A percentile compares a stretch with the other conserved stretches of the same genome.
phyloP scores from a whole-genome alignment of 2,113 vertebrate genomes.

The Scolopax mira region DNA sequence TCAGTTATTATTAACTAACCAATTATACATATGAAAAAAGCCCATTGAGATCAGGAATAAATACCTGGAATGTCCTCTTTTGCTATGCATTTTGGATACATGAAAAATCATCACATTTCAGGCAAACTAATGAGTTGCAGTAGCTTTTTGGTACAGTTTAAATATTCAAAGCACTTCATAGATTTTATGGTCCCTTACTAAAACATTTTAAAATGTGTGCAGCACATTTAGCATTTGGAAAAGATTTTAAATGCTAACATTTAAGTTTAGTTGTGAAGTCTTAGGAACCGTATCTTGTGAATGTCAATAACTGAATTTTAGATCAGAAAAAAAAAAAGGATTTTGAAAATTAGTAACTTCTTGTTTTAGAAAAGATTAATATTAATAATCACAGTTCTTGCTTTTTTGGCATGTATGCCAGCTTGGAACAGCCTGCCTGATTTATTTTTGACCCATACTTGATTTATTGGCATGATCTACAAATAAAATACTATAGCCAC shows the following conservation, averaged over 20 bases:
- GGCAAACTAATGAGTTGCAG: background rate
- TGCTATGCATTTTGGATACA: background rate
- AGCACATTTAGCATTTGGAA: background rate
- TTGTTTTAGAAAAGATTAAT: background rate
- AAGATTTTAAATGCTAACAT: background rate
- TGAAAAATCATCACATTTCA: background rate
- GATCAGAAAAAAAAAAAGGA: background rate
- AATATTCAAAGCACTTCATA: background rate
- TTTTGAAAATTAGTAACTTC: background rate
- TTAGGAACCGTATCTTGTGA: background rate
- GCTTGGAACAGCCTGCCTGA: background rate
- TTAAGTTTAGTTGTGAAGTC: background rate
- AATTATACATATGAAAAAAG: background rate
- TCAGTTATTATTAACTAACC: background rate
- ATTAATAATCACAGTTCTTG: background rate
- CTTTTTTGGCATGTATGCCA: background rate
- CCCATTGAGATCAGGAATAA: background rate
- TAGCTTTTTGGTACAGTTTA: background rate
- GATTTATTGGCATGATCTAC: background rate
- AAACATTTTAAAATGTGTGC: background rate
- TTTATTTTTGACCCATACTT: background rate
- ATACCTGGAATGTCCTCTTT: background rate
- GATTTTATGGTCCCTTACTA: background rate
- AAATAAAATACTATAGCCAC: background rate
- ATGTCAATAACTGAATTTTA: background rate